Percentiles rank a stretch among this genome's conserved stretches.
phyloP scores from a whole-genome alignment of 64 coral and sea anemone genomes.

The Actinia equina region DNA sequence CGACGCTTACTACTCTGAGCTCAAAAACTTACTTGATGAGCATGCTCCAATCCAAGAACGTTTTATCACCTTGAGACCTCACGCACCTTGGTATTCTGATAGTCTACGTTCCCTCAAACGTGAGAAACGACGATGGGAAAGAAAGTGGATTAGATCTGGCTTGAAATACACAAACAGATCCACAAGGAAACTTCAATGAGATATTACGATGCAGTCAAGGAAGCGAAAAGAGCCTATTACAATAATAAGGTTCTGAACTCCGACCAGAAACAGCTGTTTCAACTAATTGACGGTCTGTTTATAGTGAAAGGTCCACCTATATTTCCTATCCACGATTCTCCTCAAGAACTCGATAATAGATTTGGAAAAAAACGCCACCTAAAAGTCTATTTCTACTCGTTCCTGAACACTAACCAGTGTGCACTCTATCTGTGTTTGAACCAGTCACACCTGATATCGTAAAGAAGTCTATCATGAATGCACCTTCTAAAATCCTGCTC shows the following conservation, averaged over 20 bases:
- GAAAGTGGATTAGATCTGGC: neutral
- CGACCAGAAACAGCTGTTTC: slow-evolving; percentile 50
- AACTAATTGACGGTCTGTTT: slow-evolving; percentile 42
- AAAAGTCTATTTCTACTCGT: neutral
- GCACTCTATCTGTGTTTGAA: neutral
- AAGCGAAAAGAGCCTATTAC: slow-evolving; percentile 14
- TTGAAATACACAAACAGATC: slow-evolving; percentile 5
- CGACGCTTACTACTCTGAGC: neutral
- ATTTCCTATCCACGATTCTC: slow-evolving; percentile 41
- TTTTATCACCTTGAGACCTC: neutral
- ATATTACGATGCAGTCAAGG: neutral
- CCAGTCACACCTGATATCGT: slow-evolving; percentile 5
- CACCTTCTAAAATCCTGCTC: slow-evolving; percentile 50
- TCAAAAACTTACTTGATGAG: neutral
- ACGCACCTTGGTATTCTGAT: neutral
- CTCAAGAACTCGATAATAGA: slow-evolving; percentile 40
- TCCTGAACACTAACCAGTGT: neutral
- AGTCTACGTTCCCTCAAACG: neutral
- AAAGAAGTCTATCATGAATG: slow-evolving; percentile 31
- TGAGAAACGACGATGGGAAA: slow-evolving; percentile 13
- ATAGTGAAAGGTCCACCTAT: slow-evolving; percentile 33
- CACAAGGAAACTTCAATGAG: neutral
- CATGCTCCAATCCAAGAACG: neutral
- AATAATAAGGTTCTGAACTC: slow-evolving; percentile 44
- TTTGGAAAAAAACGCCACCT: slow-evolving; percentile 3